phyloP scores from a whole-genome alignment of 2,888 invertebrate genomes.

The Xylophagus ater region DNA sequence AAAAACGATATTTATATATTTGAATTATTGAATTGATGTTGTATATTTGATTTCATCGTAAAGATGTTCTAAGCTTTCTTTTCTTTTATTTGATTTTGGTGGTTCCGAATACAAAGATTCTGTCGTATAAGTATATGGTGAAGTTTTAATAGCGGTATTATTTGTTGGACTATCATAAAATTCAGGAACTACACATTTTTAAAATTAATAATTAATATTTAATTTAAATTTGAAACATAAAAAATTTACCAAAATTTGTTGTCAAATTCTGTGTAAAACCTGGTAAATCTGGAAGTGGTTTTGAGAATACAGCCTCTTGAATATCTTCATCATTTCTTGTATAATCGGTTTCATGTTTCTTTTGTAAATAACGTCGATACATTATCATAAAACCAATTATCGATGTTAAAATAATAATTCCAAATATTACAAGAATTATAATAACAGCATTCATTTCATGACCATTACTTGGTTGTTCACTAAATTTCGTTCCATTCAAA shows the following conservation, averaged over 20 bases:
- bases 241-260: constrained; percentile 12
- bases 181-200: constrained; percentile 24
- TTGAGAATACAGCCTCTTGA: constrained; percentile 15
- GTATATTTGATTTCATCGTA: constrained; percentile 37
- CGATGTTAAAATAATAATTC: constrained; percentile 28
- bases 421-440: constrained; percentile 27
- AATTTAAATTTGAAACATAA: neutral
- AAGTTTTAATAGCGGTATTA: constrained; percentile 23
- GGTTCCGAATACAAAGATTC: constrained; percentile 31
- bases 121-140: constrained; percentile 32
- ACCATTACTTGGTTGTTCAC: neutral
- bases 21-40: constrained; percentile 12
- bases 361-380: constrained; percentile 21
- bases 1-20: neutral
- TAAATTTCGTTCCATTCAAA: neutral
- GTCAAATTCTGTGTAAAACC: constrained; percentile 27
- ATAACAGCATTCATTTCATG: constrained; percentile 28
- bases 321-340: constrained; percentile 25
- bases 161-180: constrained; percentile 37
- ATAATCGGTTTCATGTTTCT: constrained; percentile 23
- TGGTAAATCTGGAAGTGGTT: constrained; percentile 33
- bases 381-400: constrained; percentile 30
- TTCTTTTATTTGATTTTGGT: constrained; percentile 31
- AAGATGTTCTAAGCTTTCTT: constrained; percentile 35
- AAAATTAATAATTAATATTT: neutral